Evolutionary conservation across 2,113 vertebrate genomes (phyloP), one percentile per base, ranked within the genome.

Genomic region (Istiophorus platypterus): DNA sequence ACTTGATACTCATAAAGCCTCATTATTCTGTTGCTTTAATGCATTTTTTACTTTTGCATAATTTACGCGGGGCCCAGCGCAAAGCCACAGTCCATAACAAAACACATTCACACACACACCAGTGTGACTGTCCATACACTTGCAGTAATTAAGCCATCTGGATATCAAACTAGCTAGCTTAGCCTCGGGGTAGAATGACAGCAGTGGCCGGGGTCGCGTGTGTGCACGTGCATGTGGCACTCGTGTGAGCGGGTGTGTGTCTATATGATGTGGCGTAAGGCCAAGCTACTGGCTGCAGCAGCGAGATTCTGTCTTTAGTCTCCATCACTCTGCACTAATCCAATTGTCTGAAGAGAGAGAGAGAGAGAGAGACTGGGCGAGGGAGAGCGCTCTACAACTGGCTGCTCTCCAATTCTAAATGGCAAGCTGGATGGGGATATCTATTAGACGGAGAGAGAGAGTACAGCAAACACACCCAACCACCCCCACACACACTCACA

Each of bases 381-480:
- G 27, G 5, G 47, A 52, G 41, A 49, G 80, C n/a, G 20, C 47
- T 74, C 22, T 59, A 72, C 74, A 82, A 83, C 80, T 93, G 92
- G 91, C 92, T 85, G 75, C 71, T 76, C 80, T 92, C 91, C 93
- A 93, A 74, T 62, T 90, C 74, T 89, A 93, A 92, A 94, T 93
- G 89, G 92, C 78, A 87, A 76, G 69, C 76, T 84, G 82, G 88
- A 92, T 84, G 78, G 49, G 90, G 82, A 87, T 88, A 88, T 90
- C 77, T 92, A 91, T 90, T 89, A 91, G 79, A 70, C 78, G 57
- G 80, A 80, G 85, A 84, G 83, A 88, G 84, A n/a, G n/a, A n/a
- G n/a, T 72, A 84, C 71, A 72, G 84, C 58, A 85, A 89, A 86
- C 79, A 87, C 73, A 45, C 67, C 69, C 77, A 54, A 3, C 37